phyloP scores from a whole-genome alignment of 2,113 vertebrate genomes.

The Etia nguti region DNA sequence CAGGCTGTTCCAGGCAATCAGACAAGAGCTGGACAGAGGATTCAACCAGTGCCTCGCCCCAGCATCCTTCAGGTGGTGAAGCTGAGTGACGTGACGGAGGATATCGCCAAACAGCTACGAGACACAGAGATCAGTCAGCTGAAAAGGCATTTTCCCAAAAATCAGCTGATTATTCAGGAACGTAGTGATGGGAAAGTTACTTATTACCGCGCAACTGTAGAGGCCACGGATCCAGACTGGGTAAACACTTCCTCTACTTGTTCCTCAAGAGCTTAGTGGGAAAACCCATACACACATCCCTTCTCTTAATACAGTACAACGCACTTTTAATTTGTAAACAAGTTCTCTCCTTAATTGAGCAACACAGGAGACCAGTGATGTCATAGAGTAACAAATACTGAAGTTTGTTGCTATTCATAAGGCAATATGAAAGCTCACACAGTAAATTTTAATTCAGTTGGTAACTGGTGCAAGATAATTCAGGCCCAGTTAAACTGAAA shows the following conservation, averaged over 20 bases:
- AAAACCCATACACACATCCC: background rate
- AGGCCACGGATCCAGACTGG: conserved; percentile 79
- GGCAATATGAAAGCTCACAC: background rate
- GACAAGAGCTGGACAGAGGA: background rate
- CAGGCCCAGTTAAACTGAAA: background rate
- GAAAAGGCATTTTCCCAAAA: conserved; percentile 74
- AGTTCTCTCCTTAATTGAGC: background rate
- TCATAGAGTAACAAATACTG: background rate
- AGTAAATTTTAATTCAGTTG: background rate
- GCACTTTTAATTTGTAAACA: background rate
- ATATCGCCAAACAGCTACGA: conserved; percentile 60
- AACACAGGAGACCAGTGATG: background rate
- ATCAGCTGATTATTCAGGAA: conserved; percentile 77
- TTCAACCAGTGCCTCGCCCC: conserved; percentile 1
- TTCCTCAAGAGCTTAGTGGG: background rate
- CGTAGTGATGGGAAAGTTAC: conserved; percentile 71
- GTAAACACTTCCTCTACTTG: conserved; percentile 35
- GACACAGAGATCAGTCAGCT: conserved; percentile 75
- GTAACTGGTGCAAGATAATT: background rate
- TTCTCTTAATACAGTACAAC: background rate
- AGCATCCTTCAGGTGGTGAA: conserved; percentile 53
- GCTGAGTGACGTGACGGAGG: conserved; percentile 69
- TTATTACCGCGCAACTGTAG: conserved; percentile 70
- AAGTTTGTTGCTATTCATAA: background rate
- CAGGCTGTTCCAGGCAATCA: background rate